phyloP scores from a whole-genome alignment of 2,888 invertebrate species.

The Hyles lineata region DNA sequence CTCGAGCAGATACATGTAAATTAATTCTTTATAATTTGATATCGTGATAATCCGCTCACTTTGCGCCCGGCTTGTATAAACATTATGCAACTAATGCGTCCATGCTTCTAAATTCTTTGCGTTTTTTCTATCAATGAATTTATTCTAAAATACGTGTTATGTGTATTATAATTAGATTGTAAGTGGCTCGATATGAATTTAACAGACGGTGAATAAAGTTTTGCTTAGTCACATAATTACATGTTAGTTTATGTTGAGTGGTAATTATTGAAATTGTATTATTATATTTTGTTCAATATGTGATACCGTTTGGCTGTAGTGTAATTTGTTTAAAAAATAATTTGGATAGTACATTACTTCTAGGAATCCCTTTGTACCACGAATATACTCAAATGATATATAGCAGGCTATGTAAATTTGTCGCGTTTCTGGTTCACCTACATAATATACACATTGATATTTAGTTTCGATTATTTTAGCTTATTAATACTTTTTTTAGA shows the following conservation, averaged over 20 bases:
- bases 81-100: slow-evolving; percentile 20
- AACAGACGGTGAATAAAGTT: neutral
- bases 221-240: neutral
- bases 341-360: no score
- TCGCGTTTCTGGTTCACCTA: no score
- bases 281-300: no score
- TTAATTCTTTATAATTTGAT: slow-evolving; percentile 18
- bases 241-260: neutral
- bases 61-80: slow-evolving; percentile 6
- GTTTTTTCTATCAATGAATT: neutral
- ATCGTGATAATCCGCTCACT: slow-evolving; percentile 19
- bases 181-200: neutral
- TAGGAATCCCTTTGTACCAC: no score
- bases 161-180: neutral
- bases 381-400: no score
- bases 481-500: no score
- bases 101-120: neutral
- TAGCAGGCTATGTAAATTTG: no score
- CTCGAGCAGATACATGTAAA: slow-evolving; percentile 20
- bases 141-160: neutral
- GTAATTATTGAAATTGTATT: neutral
- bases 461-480: no score
- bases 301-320: no score
- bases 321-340: no score
- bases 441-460: no score